Conservation (phyloP, 2,113 vertebrate species). For the Chitala chitala region DNA sequence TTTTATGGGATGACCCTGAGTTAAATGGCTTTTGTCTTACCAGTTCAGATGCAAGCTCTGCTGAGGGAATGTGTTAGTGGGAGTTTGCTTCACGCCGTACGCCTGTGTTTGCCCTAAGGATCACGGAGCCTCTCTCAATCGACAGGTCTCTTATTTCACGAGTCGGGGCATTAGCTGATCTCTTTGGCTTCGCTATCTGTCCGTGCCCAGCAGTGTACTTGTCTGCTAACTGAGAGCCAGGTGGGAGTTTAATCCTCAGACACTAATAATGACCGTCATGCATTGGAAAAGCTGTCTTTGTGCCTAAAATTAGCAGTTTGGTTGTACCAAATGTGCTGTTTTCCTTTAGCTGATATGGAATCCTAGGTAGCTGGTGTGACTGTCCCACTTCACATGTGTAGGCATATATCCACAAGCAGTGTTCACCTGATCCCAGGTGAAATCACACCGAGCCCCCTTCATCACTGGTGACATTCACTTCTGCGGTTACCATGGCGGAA, state of each 20-base stretch:
- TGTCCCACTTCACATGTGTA: neutral
- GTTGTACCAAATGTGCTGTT: neutral
- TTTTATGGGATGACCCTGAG: too few species aligned
- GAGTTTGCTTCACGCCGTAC: neutral
- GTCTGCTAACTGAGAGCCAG: neutral
- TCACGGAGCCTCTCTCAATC: neutral
- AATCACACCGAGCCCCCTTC: neutral
- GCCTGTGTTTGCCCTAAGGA: slow-evolving; percentile 4
- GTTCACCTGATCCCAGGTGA: neutral
- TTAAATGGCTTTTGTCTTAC: neutral
- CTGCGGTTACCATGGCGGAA: neutral
- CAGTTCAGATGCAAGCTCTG: neutral
- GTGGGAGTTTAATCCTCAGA: neutral
- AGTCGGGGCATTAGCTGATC: neutral
- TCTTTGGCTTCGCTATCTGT: neutral
- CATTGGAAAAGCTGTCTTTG: neutral
- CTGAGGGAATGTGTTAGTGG: neutral
- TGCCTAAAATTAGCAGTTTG: neutral
- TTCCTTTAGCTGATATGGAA: neutral
- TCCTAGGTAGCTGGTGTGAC: neutral
- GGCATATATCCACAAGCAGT: neutral
- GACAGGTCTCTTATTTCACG: neutral
- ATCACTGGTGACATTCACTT: slow-evolving; percentile 1
- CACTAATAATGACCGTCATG: neutral
- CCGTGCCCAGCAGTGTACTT: neutral